phyloP scores from a whole-genome alignment of 2,113 vertebrate species.

The Montifringilla adamsi region DNA sequence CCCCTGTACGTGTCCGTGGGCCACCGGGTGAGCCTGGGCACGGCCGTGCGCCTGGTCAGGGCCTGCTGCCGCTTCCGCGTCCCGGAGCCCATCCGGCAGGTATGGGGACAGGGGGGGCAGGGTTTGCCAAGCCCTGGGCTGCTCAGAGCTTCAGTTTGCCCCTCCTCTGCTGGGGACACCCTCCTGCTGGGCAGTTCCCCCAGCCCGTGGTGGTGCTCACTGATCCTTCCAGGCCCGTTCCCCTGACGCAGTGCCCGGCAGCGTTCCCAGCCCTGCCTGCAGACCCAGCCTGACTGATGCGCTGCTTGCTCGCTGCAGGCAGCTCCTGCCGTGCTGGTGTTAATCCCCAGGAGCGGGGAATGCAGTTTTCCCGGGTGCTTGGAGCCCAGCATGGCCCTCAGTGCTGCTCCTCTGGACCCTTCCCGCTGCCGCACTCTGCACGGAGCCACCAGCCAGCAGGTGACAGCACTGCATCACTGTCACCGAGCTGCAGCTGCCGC shows the following conservation, averaged over 20 bases:
- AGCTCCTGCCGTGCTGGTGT: background rate
- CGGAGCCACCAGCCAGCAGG: conserved; percentile 25
- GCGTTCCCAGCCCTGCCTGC: background rate
- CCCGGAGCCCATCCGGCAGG: conserved; percentile 94
- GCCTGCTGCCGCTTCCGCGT: conserved; percentile 85
- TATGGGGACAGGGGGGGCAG: background rate
- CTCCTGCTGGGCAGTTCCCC: background rate
- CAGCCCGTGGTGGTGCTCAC: fast-evolving
- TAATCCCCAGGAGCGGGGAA: background rate
- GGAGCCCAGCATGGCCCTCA: background rate
- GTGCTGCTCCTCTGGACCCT: conserved; percentile 4
- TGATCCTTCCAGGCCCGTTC: background rate
- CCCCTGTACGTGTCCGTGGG: conserved; percentile 90
- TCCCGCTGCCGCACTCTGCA: background rate
- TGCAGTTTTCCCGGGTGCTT: background rate
- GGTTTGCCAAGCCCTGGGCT: fast-evolving
- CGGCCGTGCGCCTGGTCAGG: conserved; percentile 81
- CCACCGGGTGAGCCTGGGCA: conserved; percentile 83
- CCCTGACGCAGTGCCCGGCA: background rate
- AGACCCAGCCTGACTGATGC: background rate
- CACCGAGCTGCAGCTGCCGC: background rate
- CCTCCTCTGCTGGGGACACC: background rate
- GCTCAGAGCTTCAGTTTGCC: background rate
- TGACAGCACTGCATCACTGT: conserved; percentile 49
- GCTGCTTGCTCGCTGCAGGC: background rate